Conservation (phyloP, 2,113 vertebrate species). For the Elaphurus davidianus region DNA sequence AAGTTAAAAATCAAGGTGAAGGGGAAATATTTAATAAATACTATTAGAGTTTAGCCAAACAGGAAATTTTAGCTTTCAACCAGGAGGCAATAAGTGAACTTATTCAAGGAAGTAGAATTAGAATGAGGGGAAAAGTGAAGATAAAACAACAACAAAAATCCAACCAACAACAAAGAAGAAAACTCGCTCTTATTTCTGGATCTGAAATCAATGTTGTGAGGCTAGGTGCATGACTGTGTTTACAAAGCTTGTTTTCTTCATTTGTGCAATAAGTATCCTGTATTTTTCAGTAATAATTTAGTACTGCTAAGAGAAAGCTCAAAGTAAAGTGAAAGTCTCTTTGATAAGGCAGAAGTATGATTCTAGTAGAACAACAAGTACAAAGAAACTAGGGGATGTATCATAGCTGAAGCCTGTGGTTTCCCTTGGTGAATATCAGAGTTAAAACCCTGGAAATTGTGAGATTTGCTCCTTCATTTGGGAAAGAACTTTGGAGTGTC, state of each 20-base stretch:
- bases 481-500: not conserved
- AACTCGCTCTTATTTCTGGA: not conserved
- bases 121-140: not conserved
- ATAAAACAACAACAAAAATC: not conserved
- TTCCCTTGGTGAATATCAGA: not conserved
- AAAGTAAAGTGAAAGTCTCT: not conserved
- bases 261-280: not conserved
- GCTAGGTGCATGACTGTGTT: not conserved
- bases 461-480: not conserved
- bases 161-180: not conserved
- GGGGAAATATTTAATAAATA: not conserved
- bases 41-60: not conserved
- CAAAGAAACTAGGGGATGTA: not conserved
- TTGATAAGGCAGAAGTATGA: not conserved
- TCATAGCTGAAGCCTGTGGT: not conserved
- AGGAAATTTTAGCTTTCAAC: not conserved
- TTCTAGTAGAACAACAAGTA: not conserved
- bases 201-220: not conserved
- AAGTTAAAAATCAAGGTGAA: not conserved
- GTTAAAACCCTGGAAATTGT: not conserved
- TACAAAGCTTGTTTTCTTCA: not conserved
- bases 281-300: not conserved
- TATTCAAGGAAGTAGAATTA: not conserved
- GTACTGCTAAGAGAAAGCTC: not conserved
- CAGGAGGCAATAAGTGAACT: not conserved